A percentile compares a stretch with the other conserved stretches of the same genome.
phyloP scores from a whole-genome alignment of 1,140 invertebrate genomes.

The Gonioctena quinquepunctata region DNA sequence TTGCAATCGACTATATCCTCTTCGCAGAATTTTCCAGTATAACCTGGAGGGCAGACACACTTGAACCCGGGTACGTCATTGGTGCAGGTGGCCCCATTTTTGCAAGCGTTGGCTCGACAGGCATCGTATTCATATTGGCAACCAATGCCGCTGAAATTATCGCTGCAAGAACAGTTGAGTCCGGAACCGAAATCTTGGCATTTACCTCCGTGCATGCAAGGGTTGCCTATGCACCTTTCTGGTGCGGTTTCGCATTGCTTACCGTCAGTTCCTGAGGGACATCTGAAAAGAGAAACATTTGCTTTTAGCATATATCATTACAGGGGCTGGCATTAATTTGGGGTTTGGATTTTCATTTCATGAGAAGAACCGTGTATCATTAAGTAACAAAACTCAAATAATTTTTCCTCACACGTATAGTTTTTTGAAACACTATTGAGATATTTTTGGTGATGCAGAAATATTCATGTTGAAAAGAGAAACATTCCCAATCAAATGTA shows the following conservation, averaged over 20 bases:
- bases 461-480: too few relatives aligned
- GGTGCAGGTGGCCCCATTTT: slow-evolving; percentile 90
- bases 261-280: slow-evolving; percentile 90
- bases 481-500: too few relatives aligned
- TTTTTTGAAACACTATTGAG: too few relatives aligned
- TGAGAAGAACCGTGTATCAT: neutral
- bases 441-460: too few relatives aligned
- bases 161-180: slow-evolving; percentile 88
- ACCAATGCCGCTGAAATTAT: slow-evolving; percentile 81
- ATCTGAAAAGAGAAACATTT: slow-evolving; percentile 58
- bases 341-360: neutral
- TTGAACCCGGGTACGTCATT: slow-evolving; percentile 83
- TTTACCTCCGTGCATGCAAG: slow-evolving; percentile 92
- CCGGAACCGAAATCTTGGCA: slow-evolving; percentile 95
- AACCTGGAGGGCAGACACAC: slow-evolving; percentile 85
- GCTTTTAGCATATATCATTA: neutral
- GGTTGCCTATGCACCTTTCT: slow-evolving; percentile 92
- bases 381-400: too few relatives aligned
- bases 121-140: slow-evolving; percentile 94
- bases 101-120: slow-evolving; percentile 83
- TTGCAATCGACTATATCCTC: slow-evolving; percentile 92
- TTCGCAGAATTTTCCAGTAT: slow-evolving; percentile 87
- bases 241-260: slow-evolving; percentile 95
- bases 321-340: neutral
- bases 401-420: too few relatives aligned